Percentiles rank a stretch among this genome's conserved stretches.
phyloP scores from a whole-genome alignment of 2,113 vertebrate genomes.

The Morone chrysops region DNA sequence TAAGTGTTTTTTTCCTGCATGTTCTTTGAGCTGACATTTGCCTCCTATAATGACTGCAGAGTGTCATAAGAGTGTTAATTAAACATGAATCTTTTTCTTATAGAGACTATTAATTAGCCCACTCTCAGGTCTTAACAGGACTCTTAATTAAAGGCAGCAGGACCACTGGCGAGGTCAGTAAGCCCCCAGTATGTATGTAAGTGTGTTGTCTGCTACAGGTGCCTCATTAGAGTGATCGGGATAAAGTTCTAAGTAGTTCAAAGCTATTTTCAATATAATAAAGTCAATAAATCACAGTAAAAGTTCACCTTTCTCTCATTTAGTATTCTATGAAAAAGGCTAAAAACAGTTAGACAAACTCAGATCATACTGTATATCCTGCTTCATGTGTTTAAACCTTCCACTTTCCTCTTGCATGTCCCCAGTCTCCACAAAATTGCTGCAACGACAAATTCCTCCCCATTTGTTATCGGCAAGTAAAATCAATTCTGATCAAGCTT shows the following conservation, averaged over 20 bases:
- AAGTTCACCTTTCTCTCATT: neutral
- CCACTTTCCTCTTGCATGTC: neutral
- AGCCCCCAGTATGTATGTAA: neutral
- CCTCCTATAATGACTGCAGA: neutral
- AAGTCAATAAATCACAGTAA: neutral
- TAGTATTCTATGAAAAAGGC: neutral
- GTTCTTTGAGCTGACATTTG: neutral
- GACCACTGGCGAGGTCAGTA: neutral
- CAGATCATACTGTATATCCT: no score
- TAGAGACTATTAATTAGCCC: neutral
- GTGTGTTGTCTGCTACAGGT: neutral
- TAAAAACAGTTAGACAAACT: neutral
- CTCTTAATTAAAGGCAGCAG: neutral
- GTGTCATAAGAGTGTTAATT: neutral
- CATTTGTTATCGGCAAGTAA: conserved; percentile 7
- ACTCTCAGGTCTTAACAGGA: neutral
- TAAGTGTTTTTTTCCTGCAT: neutral
- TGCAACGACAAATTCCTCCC: neutral
- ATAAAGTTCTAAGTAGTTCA: neutral
- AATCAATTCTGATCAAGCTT: conserved; percentile 27
- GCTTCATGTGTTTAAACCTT: no score
- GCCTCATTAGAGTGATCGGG: neutral
- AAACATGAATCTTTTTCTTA: neutral
- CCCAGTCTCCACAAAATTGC: neutral
- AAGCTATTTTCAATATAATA: neutral